Base-by-base conservation (phyloP, 2,797 vertebrate species). In the Anomalospiza imberbis region DNA sequence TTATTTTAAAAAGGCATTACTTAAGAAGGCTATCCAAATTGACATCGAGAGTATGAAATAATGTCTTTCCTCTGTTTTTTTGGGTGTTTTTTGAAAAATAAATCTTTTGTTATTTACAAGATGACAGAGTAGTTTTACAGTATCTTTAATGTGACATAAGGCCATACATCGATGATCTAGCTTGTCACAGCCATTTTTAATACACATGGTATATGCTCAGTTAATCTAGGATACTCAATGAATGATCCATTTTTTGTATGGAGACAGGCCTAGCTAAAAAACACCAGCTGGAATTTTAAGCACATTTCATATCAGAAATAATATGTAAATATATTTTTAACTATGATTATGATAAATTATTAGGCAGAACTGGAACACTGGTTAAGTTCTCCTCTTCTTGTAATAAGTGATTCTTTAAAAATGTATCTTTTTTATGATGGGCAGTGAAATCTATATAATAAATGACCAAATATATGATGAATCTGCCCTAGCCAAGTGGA, bases 1-100 rank as follows among this genome's bases (percentile, higher is more conserved):
- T 95, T 97, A 95, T 96, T 97, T 95, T 95, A 65, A 89, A 95
- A 95, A 96, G 34, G 34, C 63, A 92, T 40, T 77, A 44, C 44
- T 92, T 94, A 94, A 87, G 45, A 31, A 91, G 63, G 89, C 94
- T 96, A 95, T 96, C 91, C 80, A 96, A 97, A 97, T 93, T 97
- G 92, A 97, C 96, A 97, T 67, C 68, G 55, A 96, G 83, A 97
- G 91, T 95, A 81, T 89, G 80, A 94, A 97, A 95, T 91, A 91
- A 95, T 93, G 77, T 84, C 60, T 91, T 95, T 96, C 45, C 26
- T 95, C 91, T 93, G 74, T 84, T 83, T 58, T 40, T n/a, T 24
- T 10, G 25, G n/a, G n/a, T n/a, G n/a, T n/a, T n/a, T n/a, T n/a
- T n/a, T 16, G 0, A 21, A 47, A 28, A 93, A 85, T 1, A 60